A percentile compares a stretch with the other conserved stretches of the same genome.
These are phyloP conservation scores for Hypomesus transpacificus DNA, from an alignment of 2,113 vertebrate species.

Conservation along the genomic window DNA sequence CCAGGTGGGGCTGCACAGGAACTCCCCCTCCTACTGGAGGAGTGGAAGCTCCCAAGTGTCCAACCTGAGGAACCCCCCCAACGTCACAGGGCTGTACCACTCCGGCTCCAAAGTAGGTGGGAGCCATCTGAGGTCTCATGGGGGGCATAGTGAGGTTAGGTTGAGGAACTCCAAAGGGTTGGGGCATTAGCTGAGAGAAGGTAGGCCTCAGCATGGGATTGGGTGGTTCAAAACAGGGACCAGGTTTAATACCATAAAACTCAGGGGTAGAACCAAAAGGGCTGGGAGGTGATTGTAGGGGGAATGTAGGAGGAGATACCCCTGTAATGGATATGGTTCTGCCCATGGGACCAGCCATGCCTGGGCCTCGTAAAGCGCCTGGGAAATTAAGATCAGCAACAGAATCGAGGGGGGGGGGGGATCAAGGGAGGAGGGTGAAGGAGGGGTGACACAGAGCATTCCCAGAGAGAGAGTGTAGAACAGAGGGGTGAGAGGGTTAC, in stretches of 20 bases:
- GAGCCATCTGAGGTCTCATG: conserved; percentile 43
- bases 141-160: conserved; percentile 33
- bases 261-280: conserved; percentile 27
- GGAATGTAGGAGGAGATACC: conserved; percentile 9
- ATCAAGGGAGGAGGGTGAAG: not conserved
- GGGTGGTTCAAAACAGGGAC: conserved; percentile 55
- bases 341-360: not conserved
- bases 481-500: conserved; percentile 40
- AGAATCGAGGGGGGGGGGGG: conserved; percentile 15
- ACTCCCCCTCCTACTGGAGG: conserved; percentile 6
- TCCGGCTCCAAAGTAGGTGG: conserved; percentile 24
- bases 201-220: conserved; percentile 37
- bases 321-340: conserved; percentile 25
- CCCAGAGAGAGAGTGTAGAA: conserved; percentile 49
- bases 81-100: conserved; percentile 19
- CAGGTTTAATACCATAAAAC: conserved; percentile 5
- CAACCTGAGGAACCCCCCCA: conserved; percentile 18
- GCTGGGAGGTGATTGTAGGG: not conserved
- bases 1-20: conserved; percentile 4
- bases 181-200: conserved; percentile 23
- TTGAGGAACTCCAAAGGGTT: conserved; percentile 3
- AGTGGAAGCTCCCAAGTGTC: not conserved
- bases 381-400: conserved; percentile 45
- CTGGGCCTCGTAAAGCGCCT: conserved; percentile 41
- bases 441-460: conserved; percentile 43